Percentiles rank a stretch among this genome's conserved stretches.
These are phyloP conservation scores for Takifugu bimaculatus DNA, from an alignment of 2,113 vertebrate species.

Conservation along the genomic window DNA sequence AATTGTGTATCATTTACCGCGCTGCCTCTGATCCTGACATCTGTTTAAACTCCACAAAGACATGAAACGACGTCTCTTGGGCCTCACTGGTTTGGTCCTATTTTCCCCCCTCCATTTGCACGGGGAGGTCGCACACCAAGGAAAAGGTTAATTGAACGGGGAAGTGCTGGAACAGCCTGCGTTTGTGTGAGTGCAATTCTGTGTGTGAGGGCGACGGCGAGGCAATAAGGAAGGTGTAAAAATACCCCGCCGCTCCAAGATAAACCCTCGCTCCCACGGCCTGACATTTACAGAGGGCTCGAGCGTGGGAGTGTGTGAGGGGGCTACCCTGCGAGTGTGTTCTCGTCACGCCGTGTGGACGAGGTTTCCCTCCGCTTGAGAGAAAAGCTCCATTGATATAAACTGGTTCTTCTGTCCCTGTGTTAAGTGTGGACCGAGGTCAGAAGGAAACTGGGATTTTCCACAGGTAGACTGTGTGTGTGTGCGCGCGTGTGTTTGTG, in stretches of 20 bases:
- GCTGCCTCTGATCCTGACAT: not conserved
- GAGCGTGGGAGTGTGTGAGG: constrained; percentile 61
- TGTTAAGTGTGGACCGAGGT: constrained; percentile 61
- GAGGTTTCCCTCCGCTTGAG: constrained; percentile 66
- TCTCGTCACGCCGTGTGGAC: constrained; percentile 24
- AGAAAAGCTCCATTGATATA: constrained; percentile 76
- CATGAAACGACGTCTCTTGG: constrained; percentile 12
- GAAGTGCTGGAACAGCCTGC: not conserved
- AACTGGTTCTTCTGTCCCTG: constrained; percentile 52
- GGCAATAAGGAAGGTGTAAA: constrained; percentile 69
- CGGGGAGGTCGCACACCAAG: not conserved
- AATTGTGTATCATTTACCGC: constrained; percentile 4
- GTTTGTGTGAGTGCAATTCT: constrained; percentile 9
- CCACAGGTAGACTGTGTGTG: constrained; percentile 42
- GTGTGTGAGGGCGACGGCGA: constrained; percentile 8
- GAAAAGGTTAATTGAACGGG: not conserved
- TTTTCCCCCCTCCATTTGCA: constrained; percentile 20
- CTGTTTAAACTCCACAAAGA: constrained; percentile 13
- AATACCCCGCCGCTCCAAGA: constrained; percentile 71
- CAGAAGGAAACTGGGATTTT: constrained; percentile 71
- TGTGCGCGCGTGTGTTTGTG: constrained; percentile 13
- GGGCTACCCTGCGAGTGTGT: constrained; percentile 57
- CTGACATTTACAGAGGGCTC: constrained; percentile 73
- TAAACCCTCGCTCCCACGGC: constrained; percentile 65
- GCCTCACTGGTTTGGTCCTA: constrained; percentile 5